Evolutionary conservation across 2,797 vertebrate species (phyloP).

Genomic region (Pitangus sulphuratus): DNA sequence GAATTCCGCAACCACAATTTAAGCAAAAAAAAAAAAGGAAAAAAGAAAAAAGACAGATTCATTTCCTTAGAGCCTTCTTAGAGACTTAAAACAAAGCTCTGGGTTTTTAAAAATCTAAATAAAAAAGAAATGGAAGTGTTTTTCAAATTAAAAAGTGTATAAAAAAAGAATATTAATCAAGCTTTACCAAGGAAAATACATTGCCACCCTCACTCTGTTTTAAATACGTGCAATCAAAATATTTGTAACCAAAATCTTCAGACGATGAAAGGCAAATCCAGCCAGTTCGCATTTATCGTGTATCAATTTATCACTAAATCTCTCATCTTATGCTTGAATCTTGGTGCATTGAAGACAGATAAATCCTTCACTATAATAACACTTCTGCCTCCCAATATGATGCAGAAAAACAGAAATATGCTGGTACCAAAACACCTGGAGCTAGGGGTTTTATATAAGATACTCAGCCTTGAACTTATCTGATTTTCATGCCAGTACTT

Average conservation of each 20-base stretch:
- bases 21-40: neutral
- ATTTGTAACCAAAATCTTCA: neutral
- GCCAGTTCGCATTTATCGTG: neutral
- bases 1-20: slow-evolving; percentile 51
- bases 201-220: neutral
- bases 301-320: neutral
- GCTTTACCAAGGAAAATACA: neutral
- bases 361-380: neutral
- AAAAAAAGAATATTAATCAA: neutral
- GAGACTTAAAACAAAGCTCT: slow-evolving; percentile 18
- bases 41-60: neutral
- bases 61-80: neutral
- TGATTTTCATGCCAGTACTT: neutral
- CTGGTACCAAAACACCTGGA: neutral
- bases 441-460: neutral
- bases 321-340: neutral
- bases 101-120: neutral
- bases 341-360: neutral
- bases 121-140: neutral
- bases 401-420: neutral
- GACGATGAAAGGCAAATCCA: neutral
- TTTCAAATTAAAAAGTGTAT: neutral
- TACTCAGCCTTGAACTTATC: neutral
- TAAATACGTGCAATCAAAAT: neutral
- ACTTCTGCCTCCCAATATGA: neutral